Base-by-base conservation (phyloP, 2,113 vertebrate species). In the Channa maculata region DNA sequence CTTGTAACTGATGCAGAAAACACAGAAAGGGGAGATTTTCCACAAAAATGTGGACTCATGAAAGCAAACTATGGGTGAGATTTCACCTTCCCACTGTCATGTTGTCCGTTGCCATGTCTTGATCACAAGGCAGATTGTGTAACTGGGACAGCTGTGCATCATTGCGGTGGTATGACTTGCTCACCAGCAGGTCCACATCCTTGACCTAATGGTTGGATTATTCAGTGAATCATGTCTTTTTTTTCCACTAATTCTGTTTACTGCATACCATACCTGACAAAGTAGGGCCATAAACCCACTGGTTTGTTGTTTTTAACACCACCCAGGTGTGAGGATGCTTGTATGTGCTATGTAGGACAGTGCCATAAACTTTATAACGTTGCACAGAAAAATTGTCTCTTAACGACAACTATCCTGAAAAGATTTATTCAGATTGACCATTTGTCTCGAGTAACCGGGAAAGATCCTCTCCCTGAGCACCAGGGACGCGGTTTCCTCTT, bases 171-270 rank as follows among this genome's bases (percentile, higher is more conserved):
- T 36, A 50, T 80, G 83, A 55, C 59, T 41, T 64, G 49, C 77
- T 77, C 82, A 65, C 3, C 77, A 6, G 65, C 71, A 54, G 77
- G 43, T 71, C 81, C 63, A 57, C 24, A 37, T 75, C 53, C 46
- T 59, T 8, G 14, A 37, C 58, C 75, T 66, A 52, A 68, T n/a
- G 52, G 7, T 46, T 4, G 24, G 39, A 14, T 82, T 60, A 67
- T 66, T 75, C 2, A 61, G 57, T 81, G 84, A 85, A 79, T 83
- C 70, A 77, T 51, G 59, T n/a, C 43, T n/a, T 0, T 76, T 71
- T 77, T 78, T 67, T 65, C 67, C 66, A 60, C 64, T 69, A 63
- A 64, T 84, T 75, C 53, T 72, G 75, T 80, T 90, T 80, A 79
- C 73, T 60, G 74, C 60, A 33, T 1, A 37, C 36, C 62, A 85